Conservation (phyloP, 2,113 vertebrate species). For the Spea multiplicata region DNA sequence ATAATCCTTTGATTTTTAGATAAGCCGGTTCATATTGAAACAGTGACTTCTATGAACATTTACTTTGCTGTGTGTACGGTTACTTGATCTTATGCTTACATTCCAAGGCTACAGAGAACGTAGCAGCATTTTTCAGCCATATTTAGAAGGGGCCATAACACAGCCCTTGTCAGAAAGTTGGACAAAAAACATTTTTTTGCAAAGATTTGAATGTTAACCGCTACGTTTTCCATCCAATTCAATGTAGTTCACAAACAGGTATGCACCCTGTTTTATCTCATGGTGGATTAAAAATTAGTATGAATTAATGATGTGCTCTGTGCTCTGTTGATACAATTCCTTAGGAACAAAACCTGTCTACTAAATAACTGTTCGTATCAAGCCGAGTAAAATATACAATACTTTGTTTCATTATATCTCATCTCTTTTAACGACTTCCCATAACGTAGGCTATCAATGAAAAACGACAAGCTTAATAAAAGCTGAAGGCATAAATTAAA, state of each 20-base stretch:
- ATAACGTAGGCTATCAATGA: background rate
- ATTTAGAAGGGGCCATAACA: conserved; percentile 20
- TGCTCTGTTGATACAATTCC: background rate
- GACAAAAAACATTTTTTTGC: background rate
- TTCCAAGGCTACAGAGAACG: conserved; percentile 13
- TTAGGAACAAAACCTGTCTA: background rate
- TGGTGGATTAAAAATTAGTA: background rate
- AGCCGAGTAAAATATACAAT: background rate
- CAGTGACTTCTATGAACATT: conserved; percentile 12
- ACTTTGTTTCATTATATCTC: background rate
- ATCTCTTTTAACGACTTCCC: background rate
- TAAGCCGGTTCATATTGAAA: conserved; percentile 30
- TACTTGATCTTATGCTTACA: conserved; percentile 43
- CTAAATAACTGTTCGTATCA: background rate
- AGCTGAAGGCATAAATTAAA: background rate
- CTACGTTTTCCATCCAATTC: background rate
- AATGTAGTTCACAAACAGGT: background rate
- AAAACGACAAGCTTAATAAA: background rate
- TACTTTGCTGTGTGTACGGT: background rate
- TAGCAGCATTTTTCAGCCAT: conserved; percentile 3
- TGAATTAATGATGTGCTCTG: background rate
- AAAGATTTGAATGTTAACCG: background rate
- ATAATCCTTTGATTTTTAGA: conserved; percentile 34
- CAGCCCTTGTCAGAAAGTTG: background rate
- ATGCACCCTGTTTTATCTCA: background rate